These are phyloP conservation scores for Ctenochaetus hawaiiensis DNA, from an alignment of 2,797 vertebrate genomes.

Conservation along the genomic window DNA sequence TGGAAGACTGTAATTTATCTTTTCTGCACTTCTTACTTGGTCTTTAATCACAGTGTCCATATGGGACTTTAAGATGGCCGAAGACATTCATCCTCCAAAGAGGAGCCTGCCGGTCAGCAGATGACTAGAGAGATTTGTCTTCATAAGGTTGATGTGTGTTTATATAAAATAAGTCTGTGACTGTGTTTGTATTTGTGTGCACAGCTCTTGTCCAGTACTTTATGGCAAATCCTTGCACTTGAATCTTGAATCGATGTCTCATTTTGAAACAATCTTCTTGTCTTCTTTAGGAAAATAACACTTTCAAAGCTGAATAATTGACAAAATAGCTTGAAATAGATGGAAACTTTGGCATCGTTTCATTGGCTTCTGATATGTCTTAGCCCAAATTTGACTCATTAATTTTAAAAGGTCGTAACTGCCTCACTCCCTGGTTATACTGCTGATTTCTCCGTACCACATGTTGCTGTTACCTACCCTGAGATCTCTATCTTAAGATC, in stretches of 20 bases:
- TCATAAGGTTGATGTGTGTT: not conserved
- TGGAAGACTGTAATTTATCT: constrained; percentile 66
- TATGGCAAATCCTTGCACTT: not conserved
- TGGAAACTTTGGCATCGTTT: too few relatives aligned
- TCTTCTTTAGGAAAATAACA: not conserved
- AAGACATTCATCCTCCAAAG: constrained; percentile 40
- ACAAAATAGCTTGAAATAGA: too few relatives aligned
- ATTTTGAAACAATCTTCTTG: not conserved
- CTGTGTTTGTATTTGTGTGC: too few relatives aligned
- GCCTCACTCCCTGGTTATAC: too few relatives aligned
- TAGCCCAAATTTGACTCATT: too few relatives aligned
- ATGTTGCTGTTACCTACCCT: too few relatives aligned
- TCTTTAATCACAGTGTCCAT: constrained; percentile 60
- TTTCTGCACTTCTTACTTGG: constrained; percentile 19
- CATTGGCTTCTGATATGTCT: too few relatives aligned
- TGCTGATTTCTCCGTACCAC: too few relatives aligned
- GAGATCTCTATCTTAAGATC: too few relatives aligned
- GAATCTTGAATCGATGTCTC: not conserved
- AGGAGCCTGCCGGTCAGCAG: constrained; percentile 17
- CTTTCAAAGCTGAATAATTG: not conserved
- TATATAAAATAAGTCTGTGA: not conserved
- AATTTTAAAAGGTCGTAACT: too few relatives aligned
- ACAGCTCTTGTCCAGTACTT: too few relatives aligned
- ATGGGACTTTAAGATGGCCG: constrained; percentile 13
- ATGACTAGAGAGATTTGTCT: constrained; percentile 22